Evolutionary conservation across 2,113 vertebrate genomes (phyloP).

Genomic region (Thunnus maccoyii): DNA sequence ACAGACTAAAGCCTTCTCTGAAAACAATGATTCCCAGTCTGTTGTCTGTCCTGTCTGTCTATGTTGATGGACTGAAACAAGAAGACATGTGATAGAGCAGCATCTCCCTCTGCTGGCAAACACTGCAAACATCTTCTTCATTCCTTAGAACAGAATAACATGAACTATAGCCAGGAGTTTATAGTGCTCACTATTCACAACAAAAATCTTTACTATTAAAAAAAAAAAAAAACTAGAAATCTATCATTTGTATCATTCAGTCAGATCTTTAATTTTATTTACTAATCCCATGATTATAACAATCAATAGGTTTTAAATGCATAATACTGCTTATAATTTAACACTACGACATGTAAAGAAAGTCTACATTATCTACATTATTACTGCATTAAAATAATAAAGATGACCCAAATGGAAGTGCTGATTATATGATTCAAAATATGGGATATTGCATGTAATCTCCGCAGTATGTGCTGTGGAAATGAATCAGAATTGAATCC

Average conservation of each 20-base stretch:
- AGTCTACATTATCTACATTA: neutral
- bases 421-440: neutral
- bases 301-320: neutral
- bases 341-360: neutral
- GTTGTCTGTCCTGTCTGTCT: neutral
- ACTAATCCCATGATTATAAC: neutral
- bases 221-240: neutral
- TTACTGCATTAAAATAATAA: neutral
- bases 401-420: neutral
- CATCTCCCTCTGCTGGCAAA: slow-evolving; percentile 75
- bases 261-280: neutral
- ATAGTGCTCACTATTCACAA: neutral
- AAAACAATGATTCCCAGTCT: slow-evolving; percentile 6
- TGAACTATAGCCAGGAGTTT: neutral
- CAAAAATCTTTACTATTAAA: neutral
- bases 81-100: slow-evolving; percentile 39
- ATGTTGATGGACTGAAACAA: slow-evolving; percentile 24
- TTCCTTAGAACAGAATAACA: neutral
- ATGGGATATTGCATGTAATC: neutral
- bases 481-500: slow-evolving; percentile 3
- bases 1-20: slow-evolving; percentile 1
- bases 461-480: neutral
- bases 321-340: neutral
- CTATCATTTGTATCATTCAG: neutral
- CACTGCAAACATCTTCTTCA: slow-evolving; percentile 24